phyloP scores from a whole-genome alignment of 2,797 vertebrate genomes.

The Semaprochilodus insignis region DNA sequence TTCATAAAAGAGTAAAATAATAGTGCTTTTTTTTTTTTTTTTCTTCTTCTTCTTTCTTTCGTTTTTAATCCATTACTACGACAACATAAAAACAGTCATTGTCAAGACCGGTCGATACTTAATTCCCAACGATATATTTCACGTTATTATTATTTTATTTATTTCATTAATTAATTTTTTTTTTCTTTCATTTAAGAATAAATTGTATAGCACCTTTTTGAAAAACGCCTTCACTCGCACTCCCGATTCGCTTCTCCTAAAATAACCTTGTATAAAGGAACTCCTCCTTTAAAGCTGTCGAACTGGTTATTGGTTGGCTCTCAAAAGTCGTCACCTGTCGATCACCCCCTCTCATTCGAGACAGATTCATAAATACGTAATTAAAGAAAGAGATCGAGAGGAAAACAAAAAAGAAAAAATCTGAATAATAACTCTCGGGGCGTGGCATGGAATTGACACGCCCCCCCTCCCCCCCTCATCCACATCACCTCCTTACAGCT shows the following conservation, averaged over 20 bases:
- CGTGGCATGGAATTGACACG: conserved; percentile 23
- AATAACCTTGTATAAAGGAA: conserved; percentile 70
- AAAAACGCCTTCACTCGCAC: conserved; percentile 86
- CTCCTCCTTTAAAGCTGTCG: conserved; percentile 73
- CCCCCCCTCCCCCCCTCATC: not conserved
- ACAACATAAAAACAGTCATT: conserved; percentile 99
- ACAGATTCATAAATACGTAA: conserved; percentile 50
- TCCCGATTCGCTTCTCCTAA: conserved; percentile 73
- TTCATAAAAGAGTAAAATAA: conserved; percentile 98
- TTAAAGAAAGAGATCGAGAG: conserved; percentile 1
- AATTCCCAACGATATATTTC: conserved; percentile 93
- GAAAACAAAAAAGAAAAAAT: conserved; percentile 12
- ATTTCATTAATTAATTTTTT: conserved; percentile 69
- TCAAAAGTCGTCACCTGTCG: conserved; percentile 64
- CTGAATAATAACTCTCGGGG: not conserved
- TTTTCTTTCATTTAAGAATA: conserved; percentile 84
- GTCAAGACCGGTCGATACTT: conserved; percentile 96
- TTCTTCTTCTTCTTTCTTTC: conserved; percentile 56
- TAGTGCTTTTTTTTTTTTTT: conserved; percentile 94
- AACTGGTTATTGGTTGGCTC: conserved; percentile 74
- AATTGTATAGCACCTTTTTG: conserved; percentile 97
- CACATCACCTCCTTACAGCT: conserved; percentile 30
- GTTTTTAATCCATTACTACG: conserved; percentile 83
- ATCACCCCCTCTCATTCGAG: conserved; percentile 52
- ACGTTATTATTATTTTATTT: conserved; percentile 35